phyloP scores from a whole-genome alignment of 2,888 invertebrate species.

The Apamea sordens region DNA sequence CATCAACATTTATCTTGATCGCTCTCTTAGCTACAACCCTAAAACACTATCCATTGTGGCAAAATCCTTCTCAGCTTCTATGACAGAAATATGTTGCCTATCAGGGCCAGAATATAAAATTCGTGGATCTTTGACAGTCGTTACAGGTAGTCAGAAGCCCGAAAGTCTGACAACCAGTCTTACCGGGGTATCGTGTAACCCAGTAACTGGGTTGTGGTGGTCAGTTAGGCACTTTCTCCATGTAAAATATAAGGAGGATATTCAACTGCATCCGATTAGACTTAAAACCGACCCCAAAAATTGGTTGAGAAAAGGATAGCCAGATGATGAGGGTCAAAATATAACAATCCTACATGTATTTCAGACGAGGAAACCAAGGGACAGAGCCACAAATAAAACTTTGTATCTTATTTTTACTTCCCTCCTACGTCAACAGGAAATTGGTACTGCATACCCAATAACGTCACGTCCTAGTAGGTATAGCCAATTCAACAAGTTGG shows the following conservation, averaged over 20 bases:
- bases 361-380: neutral
- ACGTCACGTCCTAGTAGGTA: conserved; percentile 18
- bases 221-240: too few relatives aligned
- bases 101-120: neutral
- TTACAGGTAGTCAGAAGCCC: neutral
- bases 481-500: conserved; percentile 35
- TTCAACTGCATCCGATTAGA: neutral
- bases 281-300: neutral
- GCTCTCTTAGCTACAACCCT: neutral
- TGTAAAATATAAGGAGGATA: neutral
- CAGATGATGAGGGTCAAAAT: neutral
- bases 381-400: neutral
- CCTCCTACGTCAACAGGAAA: conserved; percentile 33
- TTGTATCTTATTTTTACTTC: conserved; percentile 14
- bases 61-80: neutral
- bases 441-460: conserved; percentile 12
- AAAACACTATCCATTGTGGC: neutral
- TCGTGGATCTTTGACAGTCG: neutral
- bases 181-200: neutral
- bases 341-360: neutral
- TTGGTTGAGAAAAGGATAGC: neutral
- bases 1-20: neutral
- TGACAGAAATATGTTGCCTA: neutral
- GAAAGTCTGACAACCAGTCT: neutral
- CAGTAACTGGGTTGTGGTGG: neutral